These are phyloP conservation scores for Cyaniris semiargus DNA, from an alignment of 2,888 invertebrate genomes.

Conservation along the genomic window DNA sequence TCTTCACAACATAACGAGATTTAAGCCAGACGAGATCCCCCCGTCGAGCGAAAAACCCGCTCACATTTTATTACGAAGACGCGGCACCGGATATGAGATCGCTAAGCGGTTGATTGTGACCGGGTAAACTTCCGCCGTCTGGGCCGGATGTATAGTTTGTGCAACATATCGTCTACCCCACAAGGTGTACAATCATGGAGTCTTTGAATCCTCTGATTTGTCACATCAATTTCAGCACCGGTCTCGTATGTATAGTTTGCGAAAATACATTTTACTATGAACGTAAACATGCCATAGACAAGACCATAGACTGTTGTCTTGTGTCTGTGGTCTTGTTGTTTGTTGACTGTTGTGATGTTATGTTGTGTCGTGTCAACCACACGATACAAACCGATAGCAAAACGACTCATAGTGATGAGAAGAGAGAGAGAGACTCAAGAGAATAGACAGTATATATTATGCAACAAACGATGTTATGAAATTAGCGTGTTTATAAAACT, in stretches of 20 bases:
- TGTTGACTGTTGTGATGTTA: too few species aligned
- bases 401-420: too few species aligned
- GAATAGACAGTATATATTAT: too few species aligned
- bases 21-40: conserved; percentile 7
- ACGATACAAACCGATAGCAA: too few species aligned
- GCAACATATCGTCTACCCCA: background rate
- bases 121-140: conserved; percentile 28
- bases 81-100: conserved; percentile 16
- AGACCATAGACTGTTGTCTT: background rate
- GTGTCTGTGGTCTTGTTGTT: background rate
- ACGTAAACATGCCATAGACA: background rate
- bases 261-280: background rate
- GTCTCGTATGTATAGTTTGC: background rate
- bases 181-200: background rate
- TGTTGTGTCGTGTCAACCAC: background rate
- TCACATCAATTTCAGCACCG: background rate
- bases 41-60: background rate
- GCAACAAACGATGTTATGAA: too few species aligned
- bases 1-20: conserved; percentile 6
- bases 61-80: conserved; percentile 18
- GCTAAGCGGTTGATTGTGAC: conserved; percentile 25
- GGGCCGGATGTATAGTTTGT: conserved; percentile 14
- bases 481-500: too few species aligned
- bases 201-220: background rate
- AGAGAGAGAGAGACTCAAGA: too few species aligned